Conservation (phyloP, 2,888 invertebrate species). For the Hanleya hanleyi region DNA sequence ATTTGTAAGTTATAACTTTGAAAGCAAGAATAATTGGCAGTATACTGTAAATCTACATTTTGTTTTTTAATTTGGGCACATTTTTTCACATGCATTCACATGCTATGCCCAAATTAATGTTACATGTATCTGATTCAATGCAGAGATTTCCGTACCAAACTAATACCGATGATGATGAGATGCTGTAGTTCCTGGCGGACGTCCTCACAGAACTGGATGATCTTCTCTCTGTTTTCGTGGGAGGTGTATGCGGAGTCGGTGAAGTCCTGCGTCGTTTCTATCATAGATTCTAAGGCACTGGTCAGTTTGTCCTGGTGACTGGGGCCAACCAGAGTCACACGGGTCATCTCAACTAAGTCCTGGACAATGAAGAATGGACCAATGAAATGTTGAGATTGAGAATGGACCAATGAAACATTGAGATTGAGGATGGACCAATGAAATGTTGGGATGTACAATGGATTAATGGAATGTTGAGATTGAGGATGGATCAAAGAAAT, state of each 20-base stretch:
- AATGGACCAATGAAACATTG: too few relatives aligned
- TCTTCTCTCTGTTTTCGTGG: constrained; percentile 95
- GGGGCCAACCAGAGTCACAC: constrained; percentile 84
- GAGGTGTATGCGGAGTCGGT: constrained; percentile 99
- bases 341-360: constrained; percentile 88
- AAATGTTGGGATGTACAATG: too few relatives aligned
- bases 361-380: constrained; percentile 39
- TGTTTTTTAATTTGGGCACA: neutral
- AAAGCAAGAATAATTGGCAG: neutral
- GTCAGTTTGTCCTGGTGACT: constrained; percentile 85
- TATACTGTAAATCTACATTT: neutral
- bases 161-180: constrained; percentile 88
- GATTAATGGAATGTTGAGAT: too few relatives aligned
- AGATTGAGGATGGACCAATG: too few relatives aligned
- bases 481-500: too few relatives aligned
- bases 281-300: constrained; percentile 85
- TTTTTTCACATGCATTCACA: neutral
- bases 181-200: constrained; percentile 93
- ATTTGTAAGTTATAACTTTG: too few relatives aligned
- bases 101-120: too few relatives aligned
- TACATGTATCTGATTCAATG: too few relatives aligned
- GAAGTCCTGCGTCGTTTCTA: constrained; percentile 96
- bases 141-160: constrained; percentile 75
- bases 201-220: constrained; percentile 89
- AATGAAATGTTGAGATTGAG: neutral